Conservation (phyloP, 2,888 invertebrate species). For the Tenthredo livida region DNA sequence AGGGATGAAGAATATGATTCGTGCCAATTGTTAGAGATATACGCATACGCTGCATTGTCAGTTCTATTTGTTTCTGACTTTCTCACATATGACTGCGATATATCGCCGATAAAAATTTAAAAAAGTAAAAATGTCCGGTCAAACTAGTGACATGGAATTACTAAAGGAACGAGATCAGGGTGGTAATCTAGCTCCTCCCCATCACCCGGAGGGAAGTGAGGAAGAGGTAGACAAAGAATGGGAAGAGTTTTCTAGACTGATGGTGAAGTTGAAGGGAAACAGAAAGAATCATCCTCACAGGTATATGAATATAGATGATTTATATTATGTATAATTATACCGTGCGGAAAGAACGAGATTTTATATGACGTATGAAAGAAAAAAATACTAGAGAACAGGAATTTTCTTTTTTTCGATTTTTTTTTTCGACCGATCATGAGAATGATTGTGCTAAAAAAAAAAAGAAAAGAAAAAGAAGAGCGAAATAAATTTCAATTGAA, state of each 20-base stretch:
- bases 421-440: too few relatives aligned
- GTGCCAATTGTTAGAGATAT: too few relatives aligned
- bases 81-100: neutral
- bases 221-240: slow-evolving; percentile 82
- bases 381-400: neutral
- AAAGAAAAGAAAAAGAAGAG: neutral
- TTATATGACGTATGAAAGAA: neutral
- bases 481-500: neutral
- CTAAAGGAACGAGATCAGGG: slow-evolving; percentile 65
- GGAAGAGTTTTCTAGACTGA: slow-evolving; percentile 81
- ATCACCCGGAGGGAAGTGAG: slow-evolving; percentile 78
- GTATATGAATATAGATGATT: slow-evolving; percentile 61
- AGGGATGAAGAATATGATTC: too few relatives aligned
- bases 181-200: slow-evolving; percentile 66
- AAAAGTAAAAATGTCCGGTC: slow-evolving; percentile 67
- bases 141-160: slow-evolving; percentile 69
- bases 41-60: too few relatives aligned
- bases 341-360: neutral
- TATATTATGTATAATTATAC: too few relatives aligned
- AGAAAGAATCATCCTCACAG: slow-evolving; percentile 73
- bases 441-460: too few relatives aligned
- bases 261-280: slow-evolving; percentile 78
- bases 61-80: neutral
- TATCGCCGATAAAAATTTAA: neutral
- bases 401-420: too few relatives aligned